Conservation (phyloP, 2,113 vertebrate species). For the Motacilla tschutschensis region DNA sequence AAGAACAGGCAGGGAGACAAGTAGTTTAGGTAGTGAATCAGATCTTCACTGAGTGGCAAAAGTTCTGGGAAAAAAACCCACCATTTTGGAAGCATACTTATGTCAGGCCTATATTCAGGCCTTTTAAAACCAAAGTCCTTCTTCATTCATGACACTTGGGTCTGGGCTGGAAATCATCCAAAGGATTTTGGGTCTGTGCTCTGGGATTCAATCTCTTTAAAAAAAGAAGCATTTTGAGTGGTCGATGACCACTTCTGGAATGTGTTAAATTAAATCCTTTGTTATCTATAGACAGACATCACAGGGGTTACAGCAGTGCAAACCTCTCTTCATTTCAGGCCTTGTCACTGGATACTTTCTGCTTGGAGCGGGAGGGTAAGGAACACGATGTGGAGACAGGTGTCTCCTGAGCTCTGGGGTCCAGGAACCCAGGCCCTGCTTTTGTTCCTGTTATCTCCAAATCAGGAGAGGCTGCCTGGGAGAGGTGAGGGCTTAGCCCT, state of each 20-base stretch:
- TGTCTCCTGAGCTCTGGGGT: background rate
- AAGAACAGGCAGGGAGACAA: background rate
- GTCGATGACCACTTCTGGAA: background rate
- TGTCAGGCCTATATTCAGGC: background rate
- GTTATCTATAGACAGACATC: background rate
- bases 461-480: background rate
- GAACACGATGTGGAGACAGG: background rate
- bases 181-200: background rate
- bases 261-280: slow-evolving; percentile 22
- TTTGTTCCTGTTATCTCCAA: background rate
- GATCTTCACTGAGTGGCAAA: background rate
- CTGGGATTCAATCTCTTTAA: background rate
- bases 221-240: background rate
- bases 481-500: background rate
- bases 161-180: background rate
- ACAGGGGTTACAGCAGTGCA: background rate
- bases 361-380: background rate
- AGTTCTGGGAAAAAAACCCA: fast-evolving
- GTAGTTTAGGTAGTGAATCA: background rate
- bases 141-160: background rate
- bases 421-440: background rate
- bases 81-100: background rate
- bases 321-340: background rate
- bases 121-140: background rate
- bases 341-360: slow-evolving; percentile 19